Base-by-base conservation (phyloP, 1,140 invertebrate species). In the Portunus trituberculatus region DNA sequence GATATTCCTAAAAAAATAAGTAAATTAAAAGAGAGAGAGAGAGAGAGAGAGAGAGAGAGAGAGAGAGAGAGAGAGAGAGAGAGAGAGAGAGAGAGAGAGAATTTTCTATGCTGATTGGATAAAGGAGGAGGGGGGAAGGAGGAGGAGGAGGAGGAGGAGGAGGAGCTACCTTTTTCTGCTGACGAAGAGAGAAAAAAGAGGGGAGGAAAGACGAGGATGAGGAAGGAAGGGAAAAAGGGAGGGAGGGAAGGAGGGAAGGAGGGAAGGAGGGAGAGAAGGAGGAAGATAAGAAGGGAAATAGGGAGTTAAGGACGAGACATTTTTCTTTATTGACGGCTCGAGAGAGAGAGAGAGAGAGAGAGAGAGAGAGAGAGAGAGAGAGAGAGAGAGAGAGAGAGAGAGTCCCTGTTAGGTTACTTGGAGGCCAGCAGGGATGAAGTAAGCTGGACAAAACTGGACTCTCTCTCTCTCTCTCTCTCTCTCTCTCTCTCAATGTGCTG, bases 51-150 rank as follows among this genome's bases (percentile, higher is more conserved):
- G 87, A 48, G 87, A 88, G 87, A n/a, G 87, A 88, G 87, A n/a
- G 52, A 59, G 52, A 59, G 52, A 76, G 67, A 76, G 20, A 76
- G n/a, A 76, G 67, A 76, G 67, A 76, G 67, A 76, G 67, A 48
- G 87, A 88, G 87, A 48, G 87, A 88, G 87, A 48, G 29, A 88
- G 87, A 48, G 87, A 88, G 87, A n/a, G 87, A 88, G 87, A n/a
- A 39, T 59, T 59, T 59, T 59, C 52, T 14, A 59, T 59, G 52
- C 16, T 59, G 52, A 59, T 59, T 59, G 16, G 52, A 59, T 0
- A 59, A 59, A 59, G 87, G 46, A 28, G 87, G 4, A 28, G 4
- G 28, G 12, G 14, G 4, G 14, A 20, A n/a, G 14, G 32, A 20
- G 4, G 14, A 31, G 2, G 48, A 28, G 28, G 0, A 16, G 20